These are phyloP conservation scores for Natrix natrix DNA, from an alignment of 2,797 vertebrate species.

Conservation along the genomic window DNA sequence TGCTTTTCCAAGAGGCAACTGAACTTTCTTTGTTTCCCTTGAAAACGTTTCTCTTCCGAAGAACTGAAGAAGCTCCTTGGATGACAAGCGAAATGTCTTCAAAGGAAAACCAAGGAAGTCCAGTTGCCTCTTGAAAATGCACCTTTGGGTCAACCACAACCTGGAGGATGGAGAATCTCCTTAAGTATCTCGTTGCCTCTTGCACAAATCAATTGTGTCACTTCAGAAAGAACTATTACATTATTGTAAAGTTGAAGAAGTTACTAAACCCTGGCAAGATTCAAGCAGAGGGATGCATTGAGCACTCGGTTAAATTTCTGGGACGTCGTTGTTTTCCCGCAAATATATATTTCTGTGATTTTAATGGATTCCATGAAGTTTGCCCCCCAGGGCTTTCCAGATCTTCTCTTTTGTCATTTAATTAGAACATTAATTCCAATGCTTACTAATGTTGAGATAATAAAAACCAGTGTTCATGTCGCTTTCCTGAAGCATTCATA, in stretches of 20 bases:
- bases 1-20: too few species aligned
- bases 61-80: neutral
- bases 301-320: neutral
- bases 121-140: neutral
- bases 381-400: neutral
- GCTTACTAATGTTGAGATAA: neutral
- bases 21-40: neutral
- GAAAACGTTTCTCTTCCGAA: neutral
- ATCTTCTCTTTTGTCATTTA: neutral
- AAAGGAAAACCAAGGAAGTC: neutral
- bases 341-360: neutral
- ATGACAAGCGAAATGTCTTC: neutral
- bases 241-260: neutral
- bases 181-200: neutral
- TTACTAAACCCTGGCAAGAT: neutral
- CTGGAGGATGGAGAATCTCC: neutral
- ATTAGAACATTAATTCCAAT: neutral
- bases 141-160: neutral
- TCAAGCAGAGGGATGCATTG: neutral
- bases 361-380: neutral
- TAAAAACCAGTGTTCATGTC: neutral
- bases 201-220: neutral
- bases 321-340: too few species aligned
- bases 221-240: neutral
- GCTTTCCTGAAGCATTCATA: neutral